Percentiles rank a stretch among this genome's conserved stretches.
These are phyloP conservation scores for Phrynocephalus versicolor DNA, from an alignment of 2,113 vertebrate genomes.

Conservation along the genomic window DNA sequence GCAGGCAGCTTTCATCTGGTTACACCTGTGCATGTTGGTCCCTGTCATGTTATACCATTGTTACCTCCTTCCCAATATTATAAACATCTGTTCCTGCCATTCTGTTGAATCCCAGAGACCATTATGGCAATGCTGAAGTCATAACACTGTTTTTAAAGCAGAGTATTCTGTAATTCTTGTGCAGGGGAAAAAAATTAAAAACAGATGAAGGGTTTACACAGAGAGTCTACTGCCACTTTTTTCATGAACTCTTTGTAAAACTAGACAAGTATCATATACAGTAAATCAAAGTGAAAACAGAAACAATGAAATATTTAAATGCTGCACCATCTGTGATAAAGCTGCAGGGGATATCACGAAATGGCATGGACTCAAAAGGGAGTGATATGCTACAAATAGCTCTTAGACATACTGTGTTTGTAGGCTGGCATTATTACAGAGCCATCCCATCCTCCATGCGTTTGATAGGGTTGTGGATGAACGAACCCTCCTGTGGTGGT, in stretches of 20 bases:
- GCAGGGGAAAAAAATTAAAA: conserved; percentile 26
- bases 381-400: background rate
- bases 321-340: conserved; percentile 23
- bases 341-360: conserved; percentile 2
- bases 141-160: conserved; percentile 51
- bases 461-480: background rate
- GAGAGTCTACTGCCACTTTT: conserved; percentile 3
- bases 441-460: background rate
- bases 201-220: conserved; percentile 8
- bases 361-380: background rate
- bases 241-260: conserved; percentile 24
- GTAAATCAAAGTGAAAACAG: background rate
- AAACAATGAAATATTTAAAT: conserved; percentile 4
- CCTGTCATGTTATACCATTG: conserved; percentile 36
- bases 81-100: conserved; percentile 67
- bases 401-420: background rate
- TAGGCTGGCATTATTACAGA: conserved; percentile 3
- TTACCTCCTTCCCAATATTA: conserved; percentile 49
- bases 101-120: conserved; percentile 52
- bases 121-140: conserved; percentile 36
- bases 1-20: conserved; percentile 32
- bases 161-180: conserved; percentile 24
- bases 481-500: background rate
- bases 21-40: conserved; percentile 46
- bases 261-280: conserved; percentile 3